Evolutionary conservation across 2,888 invertebrate species (phyloP), one percentile per base, ranked within the genome.

Genomic region (Mesorhabditis spiculigera): DNA sequence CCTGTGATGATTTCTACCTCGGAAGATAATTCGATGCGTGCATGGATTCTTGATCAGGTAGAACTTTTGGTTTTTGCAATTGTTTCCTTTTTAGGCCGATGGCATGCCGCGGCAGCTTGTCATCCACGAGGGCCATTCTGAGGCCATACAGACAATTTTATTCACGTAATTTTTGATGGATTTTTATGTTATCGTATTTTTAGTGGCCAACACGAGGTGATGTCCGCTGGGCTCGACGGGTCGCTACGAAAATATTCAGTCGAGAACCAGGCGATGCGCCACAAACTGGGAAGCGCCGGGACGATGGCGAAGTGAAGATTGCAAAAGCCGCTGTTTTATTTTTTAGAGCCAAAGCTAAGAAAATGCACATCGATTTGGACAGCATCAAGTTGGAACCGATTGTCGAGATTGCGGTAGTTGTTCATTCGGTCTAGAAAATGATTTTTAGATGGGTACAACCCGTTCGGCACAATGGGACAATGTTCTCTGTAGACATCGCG

Each of bases 31-130:
- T 80, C 81, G 5, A 68, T 84, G 4, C 76, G 87, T 82, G 86
- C 88, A 45, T 90, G 90, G 90, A 88, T 89, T 71, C 89, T 97
- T 89, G 97, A 97, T 87, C 90, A 92, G 89, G 58, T 50, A 50
- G 58, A 10, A 50, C n/a, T 50, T 50, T 50, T 50, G 8, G 8
- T 13, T 50, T 13, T n/a, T 50, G n/a, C 8, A 13, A 13, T 50
- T 50, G 58, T 50, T 50, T 50, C 58, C 10, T 13, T 13, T 50
- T 50, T 50, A 50, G 58, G 90, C 93, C 6, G 95, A 95, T 89
- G 94, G 94, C 50, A 73, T 83, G 76, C 85, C 85, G 13, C 77
- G 87, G 45, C 82, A 86, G 68, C 77, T 88, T 63, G 85, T 86
- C 61, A 68, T 71, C 5, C 67, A 81, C 8, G 81, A 82, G 65